These are phyloP conservation scores for Pseudochaenichthys georgianus DNA, from an alignment of 2,797 vertebrate species.

Conservation along the genomic window DNA sequence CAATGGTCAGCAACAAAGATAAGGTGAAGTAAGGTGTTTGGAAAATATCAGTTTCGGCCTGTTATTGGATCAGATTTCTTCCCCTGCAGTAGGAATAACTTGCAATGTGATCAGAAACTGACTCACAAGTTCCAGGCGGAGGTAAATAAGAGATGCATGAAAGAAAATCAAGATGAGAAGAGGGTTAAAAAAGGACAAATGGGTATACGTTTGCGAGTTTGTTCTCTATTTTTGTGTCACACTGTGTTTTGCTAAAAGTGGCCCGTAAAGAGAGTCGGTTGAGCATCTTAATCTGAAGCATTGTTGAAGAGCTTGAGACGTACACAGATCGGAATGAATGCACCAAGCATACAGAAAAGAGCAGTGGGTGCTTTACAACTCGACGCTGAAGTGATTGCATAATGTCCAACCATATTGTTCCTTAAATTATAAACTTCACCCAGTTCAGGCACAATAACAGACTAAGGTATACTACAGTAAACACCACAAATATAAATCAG, in stretches of 20 bases:
- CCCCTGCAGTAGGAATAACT: constrained; percentile 34
- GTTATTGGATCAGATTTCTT: constrained; percentile 9
- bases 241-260: constrained; percentile 3
- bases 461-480: background rate
- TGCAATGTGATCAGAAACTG: constrained; percentile 50
- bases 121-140: constrained; percentile 67
- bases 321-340: constrained; percentile 13
- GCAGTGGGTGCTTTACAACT: constrained; percentile 4
- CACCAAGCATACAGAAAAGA: constrained; percentile 6
- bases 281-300: background rate
- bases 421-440: background rate
- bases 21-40: constrained; percentile 2
- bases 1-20: background rate
- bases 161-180: background rate
- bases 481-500: background rate
- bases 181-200: constrained; percentile 2
- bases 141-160: constrained; percentile 40
- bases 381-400: constrained; percentile 2
- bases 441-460: background rate
- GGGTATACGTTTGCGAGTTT: constrained; percentile 11
- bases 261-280: background rate
- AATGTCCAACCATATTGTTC: constrained; percentile 2
- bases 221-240: background rate
- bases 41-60: constrained; percentile 21
- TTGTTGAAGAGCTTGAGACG: constrained; percentile 25